phyloP scores from a whole-genome alignment of 2,113 vertebrate genomes.

The Carassius auratus region DNA sequence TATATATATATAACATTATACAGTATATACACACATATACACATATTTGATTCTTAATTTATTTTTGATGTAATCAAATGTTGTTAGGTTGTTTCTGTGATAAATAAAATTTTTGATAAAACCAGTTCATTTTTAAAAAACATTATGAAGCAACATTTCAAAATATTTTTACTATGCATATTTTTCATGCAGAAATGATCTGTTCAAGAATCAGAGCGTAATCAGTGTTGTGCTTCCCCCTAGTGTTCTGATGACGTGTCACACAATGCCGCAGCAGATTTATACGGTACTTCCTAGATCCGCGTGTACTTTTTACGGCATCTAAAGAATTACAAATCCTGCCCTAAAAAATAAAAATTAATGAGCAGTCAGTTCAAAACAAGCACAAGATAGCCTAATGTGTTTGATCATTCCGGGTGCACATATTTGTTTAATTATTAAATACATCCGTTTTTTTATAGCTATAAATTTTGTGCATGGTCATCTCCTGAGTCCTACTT shows the following conservation, averaged over 20 bases:
- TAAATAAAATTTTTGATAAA: background rate
- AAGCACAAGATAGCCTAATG: background rate
- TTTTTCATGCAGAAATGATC: background rate
- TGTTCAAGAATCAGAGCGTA: background rate
- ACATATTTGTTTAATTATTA: background rate
- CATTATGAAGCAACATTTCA: background rate
- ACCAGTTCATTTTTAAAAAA: background rate
- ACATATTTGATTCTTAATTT: too few species aligned
- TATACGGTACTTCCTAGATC: background rate
- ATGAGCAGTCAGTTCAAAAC: background rate
- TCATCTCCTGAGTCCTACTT: background rate
- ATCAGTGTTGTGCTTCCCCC: background rate
- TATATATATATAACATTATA: too few species aligned
- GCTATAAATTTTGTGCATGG: background rate
- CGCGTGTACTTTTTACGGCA: background rate
- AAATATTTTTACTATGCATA: background rate
- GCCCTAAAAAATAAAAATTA: background rate
- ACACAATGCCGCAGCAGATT: background rate
- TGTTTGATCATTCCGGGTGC: background rate
- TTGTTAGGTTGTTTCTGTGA: background rate
- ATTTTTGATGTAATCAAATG: background rate
- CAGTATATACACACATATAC: too few species aligned
- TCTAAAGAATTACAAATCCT: background rate
- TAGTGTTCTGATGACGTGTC: background rate
- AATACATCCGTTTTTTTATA: background rate